Percentiles rank a stretch among this genome's conserved stretches.
These are phyloP conservation scores for Rhadina sibilatrix DNA, from an alignment of 2,113 vertebrate genomes.

Conservation along the genomic window DNA sequence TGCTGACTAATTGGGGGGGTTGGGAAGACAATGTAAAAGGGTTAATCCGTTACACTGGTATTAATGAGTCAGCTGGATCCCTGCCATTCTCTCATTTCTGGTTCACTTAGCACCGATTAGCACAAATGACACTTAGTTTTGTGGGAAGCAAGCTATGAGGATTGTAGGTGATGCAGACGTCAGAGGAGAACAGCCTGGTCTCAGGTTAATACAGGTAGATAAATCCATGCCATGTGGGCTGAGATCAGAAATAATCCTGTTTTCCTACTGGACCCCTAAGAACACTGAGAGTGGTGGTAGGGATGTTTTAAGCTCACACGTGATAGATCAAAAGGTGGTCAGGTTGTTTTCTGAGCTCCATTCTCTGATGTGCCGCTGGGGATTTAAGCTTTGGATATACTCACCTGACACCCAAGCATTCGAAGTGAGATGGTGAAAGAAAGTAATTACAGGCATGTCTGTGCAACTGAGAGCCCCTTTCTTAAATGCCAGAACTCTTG, in stretches of 20 bases:
- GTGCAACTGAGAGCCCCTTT: not conserved
- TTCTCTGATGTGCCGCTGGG: not conserved
- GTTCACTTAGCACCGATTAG: slow-evolving; percentile 25
- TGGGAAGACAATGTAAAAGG: slow-evolving; percentile 36
- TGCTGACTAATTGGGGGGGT: slow-evolving; percentile 56
- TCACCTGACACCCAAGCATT: not conserved
- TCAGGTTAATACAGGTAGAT: slow-evolving; percentile 35
- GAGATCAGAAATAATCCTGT: slow-evolving; percentile 27
- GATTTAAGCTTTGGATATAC: not conserved
- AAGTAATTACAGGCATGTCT: not conserved
- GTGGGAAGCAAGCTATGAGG: not conserved
- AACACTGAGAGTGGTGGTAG: not conserved
- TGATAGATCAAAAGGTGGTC: not conserved
- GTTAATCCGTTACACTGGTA: slow-evolving; percentile 57
- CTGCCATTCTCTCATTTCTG: slow-evolving; percentile 50
- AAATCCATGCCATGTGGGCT: not conserved
- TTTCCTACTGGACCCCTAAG: not conserved
- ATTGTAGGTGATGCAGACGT: not conserved
- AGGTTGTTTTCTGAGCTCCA: not conserved
- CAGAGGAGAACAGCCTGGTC: not conserved
- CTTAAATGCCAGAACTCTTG: not conserved
- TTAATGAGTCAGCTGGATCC: slow-evolving; percentile 63
- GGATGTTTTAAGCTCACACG: not conserved
- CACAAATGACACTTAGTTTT: slow-evolving; percentile 46
- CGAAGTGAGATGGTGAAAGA: not conserved